These are phyloP conservation scores for Diploscapter pachys DNA, from an alignment of 1,140 invertebrate species.

Conservation along the genomic window DNA sequence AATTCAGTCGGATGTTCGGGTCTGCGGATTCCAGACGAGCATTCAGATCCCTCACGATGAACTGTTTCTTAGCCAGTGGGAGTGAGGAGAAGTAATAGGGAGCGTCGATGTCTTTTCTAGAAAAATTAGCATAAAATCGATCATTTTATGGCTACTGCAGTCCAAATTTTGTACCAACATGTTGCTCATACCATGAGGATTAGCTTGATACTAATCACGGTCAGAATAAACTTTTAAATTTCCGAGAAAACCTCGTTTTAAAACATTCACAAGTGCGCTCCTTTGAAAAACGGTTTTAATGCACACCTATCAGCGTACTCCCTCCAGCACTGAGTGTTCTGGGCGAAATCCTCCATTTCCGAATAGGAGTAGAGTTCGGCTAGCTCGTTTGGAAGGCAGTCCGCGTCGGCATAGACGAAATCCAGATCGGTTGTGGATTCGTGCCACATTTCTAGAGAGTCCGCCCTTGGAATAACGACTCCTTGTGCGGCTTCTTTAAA, in stretches of 20 bases:
- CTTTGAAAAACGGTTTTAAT: conserved; percentile 25
- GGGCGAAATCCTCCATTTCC: conserved; percentile 52
- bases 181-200: conserved; percentile 1
- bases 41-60: conserved; percentile 37
- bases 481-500: neutral
- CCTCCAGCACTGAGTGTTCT: conserved; percentile 41
- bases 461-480: neutral
- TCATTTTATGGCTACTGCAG: no score
- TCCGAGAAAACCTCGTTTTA: conserved; percentile 26
- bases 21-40: conserved; percentile 45
- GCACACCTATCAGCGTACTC: conserved; percentile 41
- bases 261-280: neutral
- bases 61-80: conserved; percentile 17
- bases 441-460: neutral
- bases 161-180: neutral
- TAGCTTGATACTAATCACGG: neutral
- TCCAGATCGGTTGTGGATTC: conserved; percentile 48
- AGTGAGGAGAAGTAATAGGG: conserved; percentile 6
- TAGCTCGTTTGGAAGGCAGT: conserved; percentile 43
- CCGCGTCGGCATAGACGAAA: conserved; percentile 51
- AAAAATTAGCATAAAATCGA: conserved; percentile 4
- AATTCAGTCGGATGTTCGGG: conserved; percentile 40
- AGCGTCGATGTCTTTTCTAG: neutral
- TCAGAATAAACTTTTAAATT: neutral
- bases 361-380: conserved; percentile 57